Evolutionary conservation across 2,113 vertebrate species (phyloP).

Genomic region (Osmerus eperlanus): DNA sequence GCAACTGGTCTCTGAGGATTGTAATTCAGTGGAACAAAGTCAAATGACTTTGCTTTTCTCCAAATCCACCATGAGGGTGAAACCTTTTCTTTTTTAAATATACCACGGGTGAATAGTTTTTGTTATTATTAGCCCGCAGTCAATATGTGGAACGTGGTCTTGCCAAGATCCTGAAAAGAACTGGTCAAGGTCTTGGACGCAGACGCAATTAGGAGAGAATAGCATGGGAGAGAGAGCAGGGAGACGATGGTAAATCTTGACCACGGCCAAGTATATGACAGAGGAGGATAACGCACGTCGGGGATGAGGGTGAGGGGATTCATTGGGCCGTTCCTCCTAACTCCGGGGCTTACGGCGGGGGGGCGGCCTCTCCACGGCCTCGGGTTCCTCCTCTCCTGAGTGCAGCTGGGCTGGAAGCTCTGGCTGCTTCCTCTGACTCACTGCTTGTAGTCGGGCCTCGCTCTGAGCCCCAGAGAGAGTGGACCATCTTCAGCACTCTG

Average conservation of each 20-base stretch:
- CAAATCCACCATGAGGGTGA: conserved; percentile 40
- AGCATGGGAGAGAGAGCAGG: conserved; percentile 45
- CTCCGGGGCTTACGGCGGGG: conserved; percentile 45
- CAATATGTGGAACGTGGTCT: conserved; percentile 45
- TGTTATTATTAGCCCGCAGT: conserved; percentile 59
- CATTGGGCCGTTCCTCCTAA: conserved; percentile 57
- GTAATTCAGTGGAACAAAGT: conserved; percentile 59
- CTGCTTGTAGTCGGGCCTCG: conserved; percentile 31
- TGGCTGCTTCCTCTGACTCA: conserved; percentile 36
- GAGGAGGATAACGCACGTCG: conserved; percentile 60
- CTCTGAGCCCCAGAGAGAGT: conserved; percentile 20
- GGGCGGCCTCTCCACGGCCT: conserved; percentile 32
- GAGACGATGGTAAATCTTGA: conserved; percentile 60
- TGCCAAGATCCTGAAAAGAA: conserved; percentile 41
- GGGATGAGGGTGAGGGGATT: conserved; percentile 62
- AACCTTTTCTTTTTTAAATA: conserved; percentile 31
- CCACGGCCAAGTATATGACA: conserved; percentile 70
- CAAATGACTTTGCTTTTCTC: conserved; percentile 55
- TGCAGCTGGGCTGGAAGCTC: conserved; percentile 30
- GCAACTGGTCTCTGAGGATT: conserved; percentile 31
- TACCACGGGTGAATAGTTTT: conserved; percentile 38
- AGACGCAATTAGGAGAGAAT: conserved; percentile 48
- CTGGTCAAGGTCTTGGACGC: conserved; percentile 57
- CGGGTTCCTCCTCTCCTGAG: conserved; percentile 46
- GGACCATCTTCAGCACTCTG: conserved; percentile 19